Evolutionary conservation across 2,113 vertebrate species (phyloP), one percentile per base, ranked within the genome.

Genomic region (Psettodes erumei): DNA sequence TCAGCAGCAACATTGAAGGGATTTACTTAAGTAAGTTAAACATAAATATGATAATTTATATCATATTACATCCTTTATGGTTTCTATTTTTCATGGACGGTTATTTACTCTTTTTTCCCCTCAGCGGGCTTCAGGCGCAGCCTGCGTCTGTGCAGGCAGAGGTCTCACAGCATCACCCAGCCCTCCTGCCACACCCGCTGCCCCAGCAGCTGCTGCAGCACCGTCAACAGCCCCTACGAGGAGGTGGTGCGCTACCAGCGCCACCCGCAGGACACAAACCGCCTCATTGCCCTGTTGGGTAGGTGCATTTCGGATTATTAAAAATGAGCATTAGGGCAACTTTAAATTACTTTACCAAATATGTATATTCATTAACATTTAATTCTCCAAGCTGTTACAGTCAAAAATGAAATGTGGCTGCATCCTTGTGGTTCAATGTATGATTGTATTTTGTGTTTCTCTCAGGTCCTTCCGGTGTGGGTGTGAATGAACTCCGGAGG

Each of bases 81-180:
- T 61, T 69, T 21, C 5, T 30, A 38, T 27, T n/a, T 38, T 1
- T n/a, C 9, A 1, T 6, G 6, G 16, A 4, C 9, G 11, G 16
- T 47, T 5, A 13, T 28, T 28, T 6, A 18, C 12, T 53, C 1
- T 28, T 53, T n/a, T 32, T 58, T 1, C 6, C 53, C 21, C 1
- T 23, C 90, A 99, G 97, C 94, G 33, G 98, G 97, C 3, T 99
- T 99, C 91, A 95, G 96, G 4, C 94, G 94, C 75, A 99, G 97
- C 76, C 90, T 98, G 91, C 96, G 97, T 51, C 94, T 98, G 11
- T 98, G 96, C 32, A 96, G 96, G 55, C 91, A 95, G 64, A 94
- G 93, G 23, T 87, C 83, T 0, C 84, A 84, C 62, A 85, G 83
- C 83, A 81, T 64, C 55, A 35, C 25, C 47, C 94, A 86, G 76